Percentiles rank a stretch among this genome's conserved stretches.
Conservation (phyloP, 2,888 invertebrate genomes). For the Heteropelma amictum region DNA sequence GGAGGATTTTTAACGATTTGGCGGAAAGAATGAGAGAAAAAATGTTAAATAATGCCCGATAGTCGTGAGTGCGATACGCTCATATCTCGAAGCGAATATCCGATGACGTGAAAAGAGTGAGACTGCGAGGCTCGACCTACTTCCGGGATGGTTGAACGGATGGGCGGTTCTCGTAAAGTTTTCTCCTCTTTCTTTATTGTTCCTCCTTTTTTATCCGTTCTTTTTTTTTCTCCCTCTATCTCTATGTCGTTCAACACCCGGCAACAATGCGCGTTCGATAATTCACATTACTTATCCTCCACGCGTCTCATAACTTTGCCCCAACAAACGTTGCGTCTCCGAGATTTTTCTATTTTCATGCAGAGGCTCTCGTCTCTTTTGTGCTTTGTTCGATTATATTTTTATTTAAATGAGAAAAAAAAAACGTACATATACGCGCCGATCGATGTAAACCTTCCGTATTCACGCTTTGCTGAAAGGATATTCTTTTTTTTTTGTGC, state of each 20-base stretch:
- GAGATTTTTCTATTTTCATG: constrained; percentile 1
- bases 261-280: constrained; percentile 43
- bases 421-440: too few species aligned
- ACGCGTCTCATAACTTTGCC: constrained; percentile 45
- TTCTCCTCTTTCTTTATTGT: constrained; percentile 21
- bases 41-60: too few species aligned
- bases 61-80: background rate
- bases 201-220: background rate
- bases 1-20: too few species aligned
- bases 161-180: constrained; percentile 54
- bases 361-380: too few species aligned
- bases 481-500: too few species aligned
- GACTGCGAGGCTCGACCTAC: constrained; percentile 56
- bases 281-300: constrained; percentile 54
- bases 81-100: background rate
- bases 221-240: background rate
- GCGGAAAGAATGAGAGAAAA: background rate
- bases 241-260: constrained; percentile 10
- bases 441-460: too few species aligned
- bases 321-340: constrained; percentile 26
- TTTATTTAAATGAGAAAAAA: too few species aligned
- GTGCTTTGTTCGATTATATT: too few species aligned
- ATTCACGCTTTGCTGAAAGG: too few species aligned
- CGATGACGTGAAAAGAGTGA: background rate
- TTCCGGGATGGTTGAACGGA: constrained; percentile 53